Evolutionary conservation across 2,888 invertebrate genomes (phyloP).

Genomic region (Dinocampus coccinellae): DNA sequence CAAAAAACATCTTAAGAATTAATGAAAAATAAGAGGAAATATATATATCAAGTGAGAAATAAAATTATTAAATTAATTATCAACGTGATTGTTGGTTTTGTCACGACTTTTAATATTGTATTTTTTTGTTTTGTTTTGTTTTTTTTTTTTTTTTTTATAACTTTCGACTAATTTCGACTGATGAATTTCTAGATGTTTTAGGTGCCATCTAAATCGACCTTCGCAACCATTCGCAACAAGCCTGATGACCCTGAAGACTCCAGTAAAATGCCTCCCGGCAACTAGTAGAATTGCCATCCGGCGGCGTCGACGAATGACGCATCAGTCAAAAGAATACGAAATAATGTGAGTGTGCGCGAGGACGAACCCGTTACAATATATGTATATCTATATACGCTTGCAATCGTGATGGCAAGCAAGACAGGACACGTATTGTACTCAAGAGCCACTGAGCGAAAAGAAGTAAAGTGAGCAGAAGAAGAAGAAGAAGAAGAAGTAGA

Average conservation of each 20-base stretch:
- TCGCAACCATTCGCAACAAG: constrained; percentile 8
- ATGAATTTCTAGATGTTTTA: neutral
- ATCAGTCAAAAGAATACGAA: constrained; percentile 63
- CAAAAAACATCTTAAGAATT: neutral
- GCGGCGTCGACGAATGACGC: constrained; percentile 56
- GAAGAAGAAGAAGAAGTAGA: neutral
- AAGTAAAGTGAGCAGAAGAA: neutral
- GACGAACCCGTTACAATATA: constrained; percentile 51
- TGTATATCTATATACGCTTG: constrained; percentile 20
- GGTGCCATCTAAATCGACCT: neutral
- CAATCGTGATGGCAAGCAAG: constrained; percentile 16
- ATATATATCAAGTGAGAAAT: neutral
- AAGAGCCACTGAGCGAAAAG: constrained; percentile 1
- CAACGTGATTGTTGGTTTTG: neutral
- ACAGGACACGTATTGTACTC: neutral
- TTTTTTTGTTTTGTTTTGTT: too few relatives aligned
- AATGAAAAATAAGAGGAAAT: too few relatives aligned
- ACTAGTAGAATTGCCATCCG: constrained; percentile 14
- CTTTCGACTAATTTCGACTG: constrained; percentile 4
- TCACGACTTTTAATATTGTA: constrained; percentile 5
- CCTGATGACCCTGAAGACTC: constrained; percentile 13
- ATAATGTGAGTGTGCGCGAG: constrained; percentile 50
- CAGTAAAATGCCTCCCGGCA: constrained; percentile 6
- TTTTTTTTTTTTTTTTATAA: too few relatives aligned
- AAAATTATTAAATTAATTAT: neutral